A percentile compares a stretch with the other conserved stretches of the same genome.
These are phyloP conservation scores for Cyaniris semiargus DNA, from an alignment of 2,888 invertebrate genomes.

Conservation along the genomic window DNA sequence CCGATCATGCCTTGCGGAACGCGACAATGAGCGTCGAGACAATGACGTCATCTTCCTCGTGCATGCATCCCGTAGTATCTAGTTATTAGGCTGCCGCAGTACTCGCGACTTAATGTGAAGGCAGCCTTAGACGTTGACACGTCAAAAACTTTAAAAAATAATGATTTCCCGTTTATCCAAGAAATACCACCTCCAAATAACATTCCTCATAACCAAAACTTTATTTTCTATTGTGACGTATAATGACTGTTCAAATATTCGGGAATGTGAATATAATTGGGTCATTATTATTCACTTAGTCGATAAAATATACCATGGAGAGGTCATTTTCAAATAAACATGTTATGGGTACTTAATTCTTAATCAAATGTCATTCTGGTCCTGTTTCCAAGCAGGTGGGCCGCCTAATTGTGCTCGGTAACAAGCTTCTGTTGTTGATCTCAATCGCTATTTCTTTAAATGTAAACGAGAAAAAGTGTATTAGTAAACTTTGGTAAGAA, in stretches of 20 bases:
- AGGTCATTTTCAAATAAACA: constrained; percentile 40
- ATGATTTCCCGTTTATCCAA: no score
- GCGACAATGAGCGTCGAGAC: no score
- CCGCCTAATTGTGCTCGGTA: neutral
- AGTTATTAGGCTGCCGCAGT: no score
- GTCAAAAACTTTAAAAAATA: no score
- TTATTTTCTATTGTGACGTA: constrained; percentile 56
- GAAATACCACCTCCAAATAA: neutral
- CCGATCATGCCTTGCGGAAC: no score
- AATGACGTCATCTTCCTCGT: no score
- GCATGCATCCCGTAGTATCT: no score
- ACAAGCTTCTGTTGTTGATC: neutral
- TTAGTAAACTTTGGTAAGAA: no score
- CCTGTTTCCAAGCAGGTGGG: constrained; percentile 15
- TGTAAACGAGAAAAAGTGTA: no score
- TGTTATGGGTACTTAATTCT: constrained; percentile 31
- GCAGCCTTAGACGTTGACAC: no score
- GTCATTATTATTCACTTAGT: constrained; percentile 49
- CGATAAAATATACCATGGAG: constrained; percentile 39
- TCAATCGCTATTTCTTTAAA: neutral
- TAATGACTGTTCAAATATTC: constrained; percentile 62
- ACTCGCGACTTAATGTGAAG: no score
- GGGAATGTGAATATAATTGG: constrained; percentile 74
- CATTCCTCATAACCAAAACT: neutral
- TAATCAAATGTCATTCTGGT: constrained; percentile 27